Evolutionary conservation across 2,113 vertebrate species (phyloP).

Genomic region (Cyanoliseus patagonus): DNA sequence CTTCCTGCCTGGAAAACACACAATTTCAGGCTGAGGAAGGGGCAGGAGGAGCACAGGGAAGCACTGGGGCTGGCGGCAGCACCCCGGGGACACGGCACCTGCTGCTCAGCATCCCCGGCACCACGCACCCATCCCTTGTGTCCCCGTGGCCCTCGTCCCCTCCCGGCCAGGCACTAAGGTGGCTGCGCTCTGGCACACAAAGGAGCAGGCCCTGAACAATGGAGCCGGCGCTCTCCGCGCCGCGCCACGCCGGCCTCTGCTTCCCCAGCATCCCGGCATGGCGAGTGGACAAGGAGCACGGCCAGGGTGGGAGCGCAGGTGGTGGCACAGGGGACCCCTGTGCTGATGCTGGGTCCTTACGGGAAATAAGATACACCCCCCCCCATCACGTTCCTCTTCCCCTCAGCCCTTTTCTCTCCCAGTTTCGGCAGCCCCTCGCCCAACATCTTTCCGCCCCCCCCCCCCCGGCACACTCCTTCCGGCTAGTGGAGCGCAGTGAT

Average conservation of each 20-base stretch:
- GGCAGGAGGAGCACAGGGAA: not conserved
- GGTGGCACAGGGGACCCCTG: not conserved
- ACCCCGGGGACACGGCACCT: not conserved
- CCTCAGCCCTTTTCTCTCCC: not conserved
- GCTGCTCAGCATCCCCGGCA: not conserved
- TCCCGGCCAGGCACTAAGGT: not conserved
- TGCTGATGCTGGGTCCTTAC: fast-evolving
- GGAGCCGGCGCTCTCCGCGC: constrained; percentile 21
- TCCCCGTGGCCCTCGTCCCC: not conserved
- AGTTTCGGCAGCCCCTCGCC: fast-evolving
- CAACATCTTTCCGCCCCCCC: not conserved
- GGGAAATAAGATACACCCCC: not conserved
- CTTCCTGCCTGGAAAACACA: not conserved
- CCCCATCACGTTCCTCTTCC: fast-evolving
- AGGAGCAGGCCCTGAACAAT: constrained; percentile 49
- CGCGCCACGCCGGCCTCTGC: constrained; percentile 3
- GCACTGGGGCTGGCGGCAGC: not conserved
- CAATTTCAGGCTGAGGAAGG: not conserved
- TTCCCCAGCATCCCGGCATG: not conserved
- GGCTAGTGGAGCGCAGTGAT: not conserved
- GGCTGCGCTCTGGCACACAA: not conserved
- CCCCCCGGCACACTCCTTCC: not conserved
- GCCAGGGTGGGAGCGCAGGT: fast-evolving
- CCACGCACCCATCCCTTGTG: not conserved
- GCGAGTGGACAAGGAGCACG: not conserved